Evolutionary conservation across 2,888 invertebrate species (phyloP).

Genomic region (Agonum fuliginosum): DNA sequence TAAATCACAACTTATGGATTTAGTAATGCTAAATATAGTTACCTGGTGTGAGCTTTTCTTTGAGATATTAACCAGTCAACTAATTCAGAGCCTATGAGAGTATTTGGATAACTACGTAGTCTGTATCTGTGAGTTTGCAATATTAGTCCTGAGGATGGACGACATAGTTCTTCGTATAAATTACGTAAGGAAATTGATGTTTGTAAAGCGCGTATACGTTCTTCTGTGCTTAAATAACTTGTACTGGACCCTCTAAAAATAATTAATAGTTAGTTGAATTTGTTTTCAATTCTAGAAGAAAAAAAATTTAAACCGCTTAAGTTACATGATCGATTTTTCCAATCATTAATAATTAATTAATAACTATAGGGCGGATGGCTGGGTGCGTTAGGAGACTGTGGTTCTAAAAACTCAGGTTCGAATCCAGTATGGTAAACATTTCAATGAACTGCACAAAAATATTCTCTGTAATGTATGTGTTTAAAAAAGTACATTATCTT

Average conservation of each 20-base stretch:
- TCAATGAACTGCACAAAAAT: no score
- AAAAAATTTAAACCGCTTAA: no score
- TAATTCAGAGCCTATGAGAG: conserved; percentile 86
- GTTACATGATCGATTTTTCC: no score
- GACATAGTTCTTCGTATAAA: conserved; percentile 78
- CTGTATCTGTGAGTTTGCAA: conserved; percentile 81
- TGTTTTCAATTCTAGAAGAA: background rate
- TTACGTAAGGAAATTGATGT: conserved; percentile 78
- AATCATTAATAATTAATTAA: no score
- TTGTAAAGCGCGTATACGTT: conserved; percentile 75
- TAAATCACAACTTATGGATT: background rate
- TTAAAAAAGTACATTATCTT: no score
- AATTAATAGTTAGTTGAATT: background rate
- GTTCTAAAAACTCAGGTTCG: no score
- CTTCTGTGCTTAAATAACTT: conserved; percentile 74
- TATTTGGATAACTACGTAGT: conserved; percentile 82
- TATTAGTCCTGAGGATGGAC: conserved; percentile 74
- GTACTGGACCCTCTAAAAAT: conserved; percentile 68
- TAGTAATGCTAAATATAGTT: conserved; percentile 60
- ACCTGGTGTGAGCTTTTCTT: conserved; percentile 86
- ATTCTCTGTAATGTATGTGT: no score
- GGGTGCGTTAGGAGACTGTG: no score
- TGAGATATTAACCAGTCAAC: conserved; percentile 90
- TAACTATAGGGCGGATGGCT: no score
- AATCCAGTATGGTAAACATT: no score